phyloP scores from a whole-genome alignment of 2,797 vertebrate genomes.

The Tenualosa thibaudeaui region DNA sequence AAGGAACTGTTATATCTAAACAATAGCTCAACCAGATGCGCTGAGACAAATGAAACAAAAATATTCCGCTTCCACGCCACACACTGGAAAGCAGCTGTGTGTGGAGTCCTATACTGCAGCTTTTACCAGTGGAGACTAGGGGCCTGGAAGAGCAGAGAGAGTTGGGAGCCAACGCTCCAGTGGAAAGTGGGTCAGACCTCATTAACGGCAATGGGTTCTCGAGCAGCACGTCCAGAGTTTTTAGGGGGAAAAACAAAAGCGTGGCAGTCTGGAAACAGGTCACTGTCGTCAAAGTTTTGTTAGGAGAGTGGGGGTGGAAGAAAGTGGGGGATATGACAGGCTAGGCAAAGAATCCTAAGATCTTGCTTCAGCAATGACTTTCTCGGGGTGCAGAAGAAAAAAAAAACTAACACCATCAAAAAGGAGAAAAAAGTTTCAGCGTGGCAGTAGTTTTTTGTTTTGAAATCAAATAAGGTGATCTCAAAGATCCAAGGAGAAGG shows the following conservation, averaged over 20 bases:
- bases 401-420: not conserved
- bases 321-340: not conserved
- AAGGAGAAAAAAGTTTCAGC: not conserved
- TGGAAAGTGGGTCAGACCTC: conserved; percentile 70
- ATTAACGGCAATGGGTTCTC: conserved; percentile 62
- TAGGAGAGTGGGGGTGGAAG: not conserved
- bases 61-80: not conserved
- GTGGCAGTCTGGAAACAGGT: conserved; percentile 64
- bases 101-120: not conserved
- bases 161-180: conserved; percentile 48
- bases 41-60: not conserved
- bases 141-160: conserved; percentile 31
- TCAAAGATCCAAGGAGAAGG: not conserved
- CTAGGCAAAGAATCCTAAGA: not conserved
- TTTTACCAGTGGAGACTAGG: conserved; percentile 18
- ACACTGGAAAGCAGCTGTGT: not conserved
- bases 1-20: not conserved
- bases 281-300: conserved; percentile 19
- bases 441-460: not conserved
- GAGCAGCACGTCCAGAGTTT: conserved; percentile 50
- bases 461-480: not conserved
- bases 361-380: not conserved
- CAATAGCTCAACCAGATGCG: not conserved
- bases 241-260: conserved; percentile 64
- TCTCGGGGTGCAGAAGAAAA: not conserved